These are phyloP conservation scores for Vanacampus margaritifer DNA, from an alignment of 2,113 vertebrate genomes.

Conservation along the genomic window DNA sequence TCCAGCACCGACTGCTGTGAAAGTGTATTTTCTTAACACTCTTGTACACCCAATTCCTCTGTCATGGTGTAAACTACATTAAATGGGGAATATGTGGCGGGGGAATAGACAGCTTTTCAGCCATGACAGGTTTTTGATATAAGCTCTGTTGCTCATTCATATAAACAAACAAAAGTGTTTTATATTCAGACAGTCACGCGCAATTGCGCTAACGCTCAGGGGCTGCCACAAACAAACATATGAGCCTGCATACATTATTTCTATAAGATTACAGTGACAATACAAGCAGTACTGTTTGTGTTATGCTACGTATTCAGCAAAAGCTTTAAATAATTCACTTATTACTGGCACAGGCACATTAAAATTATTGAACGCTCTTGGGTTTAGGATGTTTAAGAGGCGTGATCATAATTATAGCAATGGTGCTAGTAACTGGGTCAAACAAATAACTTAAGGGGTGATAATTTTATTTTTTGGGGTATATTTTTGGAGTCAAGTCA, in stretches of 20 bases:
- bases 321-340: neutral
- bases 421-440: neutral
- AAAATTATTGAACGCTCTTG: neutral
- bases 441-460: neutral
- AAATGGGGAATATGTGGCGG: conserved; percentile 6
- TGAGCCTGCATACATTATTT: neutral
- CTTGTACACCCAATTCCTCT: conserved; percentile 14
- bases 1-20: too few species aligned
- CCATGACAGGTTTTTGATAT: conserved; percentile 25
- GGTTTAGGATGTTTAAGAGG: neutral
- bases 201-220: conserved; percentile 3
- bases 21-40: conserved; percentile 18
- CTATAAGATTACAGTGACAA: neutral
- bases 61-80: conserved; percentile 26
- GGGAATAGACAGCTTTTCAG: conserved; percentile 6
- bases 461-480: neutral
- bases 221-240: neutral
- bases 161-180: conserved; percentile 9
- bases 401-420: neutral
- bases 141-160: conserved; percentile 19
- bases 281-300: neutral
- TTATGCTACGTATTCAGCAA: neutral
- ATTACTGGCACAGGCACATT: neutral
- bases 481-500: neutral
- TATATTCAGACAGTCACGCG: conserved; percentile 14